A percentile compares a stretch with the other conserved stretches of the same genome.
These are phyloP conservation scores for Oplegnathus fasciatus DNA, from an alignment of 2,113 vertebrate genomes.

Conservation along the genomic window DNA sequence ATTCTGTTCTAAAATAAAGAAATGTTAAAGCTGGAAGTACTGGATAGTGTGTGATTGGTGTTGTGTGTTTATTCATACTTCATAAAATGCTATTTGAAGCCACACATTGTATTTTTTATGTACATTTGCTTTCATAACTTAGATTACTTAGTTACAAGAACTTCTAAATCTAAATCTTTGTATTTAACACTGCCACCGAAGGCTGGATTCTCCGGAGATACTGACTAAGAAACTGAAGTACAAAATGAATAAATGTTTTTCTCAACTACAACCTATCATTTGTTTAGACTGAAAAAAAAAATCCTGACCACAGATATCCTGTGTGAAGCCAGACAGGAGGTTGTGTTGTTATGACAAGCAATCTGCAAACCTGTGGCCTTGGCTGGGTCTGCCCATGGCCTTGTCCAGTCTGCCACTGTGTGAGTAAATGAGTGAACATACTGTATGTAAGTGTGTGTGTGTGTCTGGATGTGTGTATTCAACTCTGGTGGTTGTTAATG, in stretches of 20 bases:
- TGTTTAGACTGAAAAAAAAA: conserved; percentile 30
- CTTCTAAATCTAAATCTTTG: background rate
- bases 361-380: conserved; percentile 61
- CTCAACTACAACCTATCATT: conserved; percentile 22
- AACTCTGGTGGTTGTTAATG: conserved; percentile 45
- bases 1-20: background rate
- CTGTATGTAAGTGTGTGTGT: background rate
- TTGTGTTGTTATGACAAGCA: conserved; percentile 62
- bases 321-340: conserved; percentile 58
- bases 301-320: conserved; percentile 46
- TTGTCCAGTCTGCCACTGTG: conserved; percentile 60
- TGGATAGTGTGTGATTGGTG: background rate
- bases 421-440: conserved; percentile 28
- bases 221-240: background rate
- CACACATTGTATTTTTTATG: background rate
- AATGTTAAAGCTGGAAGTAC: background rate
- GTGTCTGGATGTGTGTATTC: background rate
- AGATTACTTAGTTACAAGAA: background rate
- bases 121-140: background rate
- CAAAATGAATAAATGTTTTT: conserved; percentile 18
- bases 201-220: background rate
- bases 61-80: background rate
- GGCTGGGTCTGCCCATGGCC: conserved; percentile 53
- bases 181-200: background rate
- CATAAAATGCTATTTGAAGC: background rate